These are phyloP conservation scores for Rhinichthys osculus DNA, from an alignment of 2,797 vertebrate genomes.

Conservation along the genomic window DNA sequence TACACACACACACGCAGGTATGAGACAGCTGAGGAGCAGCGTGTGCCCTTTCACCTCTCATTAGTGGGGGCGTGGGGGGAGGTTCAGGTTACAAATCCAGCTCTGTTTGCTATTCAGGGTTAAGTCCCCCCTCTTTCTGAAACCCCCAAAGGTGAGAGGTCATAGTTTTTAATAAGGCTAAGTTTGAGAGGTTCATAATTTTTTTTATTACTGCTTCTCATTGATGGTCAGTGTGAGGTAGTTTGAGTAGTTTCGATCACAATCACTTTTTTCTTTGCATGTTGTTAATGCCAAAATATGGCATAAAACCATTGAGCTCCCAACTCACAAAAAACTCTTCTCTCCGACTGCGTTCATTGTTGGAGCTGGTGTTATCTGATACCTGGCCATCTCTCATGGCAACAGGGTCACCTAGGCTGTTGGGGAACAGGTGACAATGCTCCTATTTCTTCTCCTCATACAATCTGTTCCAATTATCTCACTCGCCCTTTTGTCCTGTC, in stretches of 20 bases:
- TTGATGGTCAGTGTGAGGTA: constrained; percentile 13
- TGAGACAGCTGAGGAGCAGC: constrained; percentile 65
- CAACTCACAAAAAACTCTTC: constrained; percentile 28
- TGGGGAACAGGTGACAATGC: constrained; percentile 75
- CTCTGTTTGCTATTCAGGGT: constrained; percentile 92
- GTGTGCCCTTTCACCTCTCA: constrained; percentile 94
- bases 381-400: constrained; percentile 81
- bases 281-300: constrained; percentile 7
- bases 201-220: constrained; percentile 59
- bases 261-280: neutral
- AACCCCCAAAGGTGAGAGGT: constrained; percentile 95
- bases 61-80: constrained; percentile 77
- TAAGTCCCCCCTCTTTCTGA: constrained; percentile 92
- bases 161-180: constrained; percentile 91
- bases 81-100: constrained; percentile 94
- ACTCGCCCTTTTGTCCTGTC: neutral
- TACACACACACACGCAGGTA: constrained; percentile 67
- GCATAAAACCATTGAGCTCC: neutral
- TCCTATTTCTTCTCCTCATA: constrained; percentile 36
- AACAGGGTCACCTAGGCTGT: constrained; percentile 79
- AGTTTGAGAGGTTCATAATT: constrained; percentile 81
- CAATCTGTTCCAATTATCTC: constrained; percentile 22
- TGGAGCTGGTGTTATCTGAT: constrained; percentile 81
- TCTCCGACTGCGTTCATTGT: constrained; percentile 77
- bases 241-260: constrained; percentile 28